phyloP scores from a whole-genome alignment of 2,113 vertebrate species.

The Megaceryle maxima region DNA sequence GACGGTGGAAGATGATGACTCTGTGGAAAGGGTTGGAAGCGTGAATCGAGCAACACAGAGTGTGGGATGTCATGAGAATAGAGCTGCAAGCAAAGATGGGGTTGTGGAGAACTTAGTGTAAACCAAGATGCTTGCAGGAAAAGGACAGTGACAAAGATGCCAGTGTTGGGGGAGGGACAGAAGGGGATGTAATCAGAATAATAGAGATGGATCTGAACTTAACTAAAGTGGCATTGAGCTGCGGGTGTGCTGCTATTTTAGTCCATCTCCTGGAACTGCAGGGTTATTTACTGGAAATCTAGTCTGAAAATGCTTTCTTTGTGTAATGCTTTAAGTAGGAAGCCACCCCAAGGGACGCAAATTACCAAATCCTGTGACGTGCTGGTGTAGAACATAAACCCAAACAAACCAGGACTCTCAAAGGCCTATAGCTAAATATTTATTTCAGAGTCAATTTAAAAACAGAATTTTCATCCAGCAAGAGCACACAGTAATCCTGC shows the following conservation, averaged over 20 bases:
- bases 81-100: neutral
- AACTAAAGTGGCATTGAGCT: neutral
- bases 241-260: conserved; percentile 45
- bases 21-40: neutral
- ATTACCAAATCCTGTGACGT: conserved; percentile 53
- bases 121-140: neutral
- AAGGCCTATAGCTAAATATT: conserved; percentile 67
- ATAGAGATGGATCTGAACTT: neutral
- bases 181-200: neutral
- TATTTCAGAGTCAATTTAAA: conserved; percentile 54
- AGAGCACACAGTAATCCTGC: neutral
- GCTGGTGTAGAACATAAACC: conserved; percentile 43
- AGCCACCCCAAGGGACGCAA: conserved; percentile 45
- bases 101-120: neutral
- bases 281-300: conserved; percentile 67
- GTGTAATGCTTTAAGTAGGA: conserved; percentile 40
- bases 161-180: neutral
- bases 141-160: neutral
- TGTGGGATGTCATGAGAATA: neutral
- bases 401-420: conserved; percentile 64
- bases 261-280: conserved; percentile 47
- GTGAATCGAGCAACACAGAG: neutral
- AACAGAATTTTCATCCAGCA: conserved; percentile 11
- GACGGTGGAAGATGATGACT: neutral
- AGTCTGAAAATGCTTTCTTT: conserved; percentile 60